Evolutionary conservation across 2,888 invertebrate genomes (phyloP), one percentile per base, ranked within the genome.

Genomic region (Apotomis betuletana): DNA sequence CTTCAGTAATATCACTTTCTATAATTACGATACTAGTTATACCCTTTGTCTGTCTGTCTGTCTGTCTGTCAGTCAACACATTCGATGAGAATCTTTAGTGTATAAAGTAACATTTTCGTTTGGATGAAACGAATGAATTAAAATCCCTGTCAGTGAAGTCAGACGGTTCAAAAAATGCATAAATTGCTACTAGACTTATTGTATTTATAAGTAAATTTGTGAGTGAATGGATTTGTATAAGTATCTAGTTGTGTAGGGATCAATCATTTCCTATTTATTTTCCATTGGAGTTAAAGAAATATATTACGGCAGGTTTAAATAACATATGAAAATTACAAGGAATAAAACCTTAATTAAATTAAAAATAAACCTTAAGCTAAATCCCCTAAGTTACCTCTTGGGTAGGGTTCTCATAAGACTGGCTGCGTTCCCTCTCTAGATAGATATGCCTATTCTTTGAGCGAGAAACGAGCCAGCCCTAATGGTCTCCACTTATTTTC

Each of bases 31-130:
- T 55, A 64, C 27, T 55, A 54, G 15, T 44, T 64, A 27, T 1
- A 3, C 38, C 54, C 15, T 62, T 38, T 64, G 54, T 64, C 52
- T 3, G 63, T 64, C 55, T 64, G 64, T 55, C 64, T 64, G 54
- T 64, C 52, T 3, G 63, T 64, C 55, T 64, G 64, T 55, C 64
- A 64, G 15, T 64, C 64, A 55, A 44, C 64, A 44, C 27, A 46
- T 64, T 55, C 27, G 44, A 64, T 64, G 64, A 27, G 54, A 63
- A 64, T 15, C 54, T 64, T 64, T 64, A 46, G 13, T 52, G 15
- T 41, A 10, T 9, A 38, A 44, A 41, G 36, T 38, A 54, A 41
- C 55, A 54, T 13, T 54, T 52, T 6, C 0, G 38, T 38, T 38
- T 64, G 64, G 44, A 64, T 64, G 55, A 55, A 64, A 15, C 13